A percentile compares a stretch with the other conserved stretches of the same genome.
Evolutionary conservation across 2,113 vertebrate genomes (phyloP).

Genomic region (Tricholaema leucomelas): DNA sequence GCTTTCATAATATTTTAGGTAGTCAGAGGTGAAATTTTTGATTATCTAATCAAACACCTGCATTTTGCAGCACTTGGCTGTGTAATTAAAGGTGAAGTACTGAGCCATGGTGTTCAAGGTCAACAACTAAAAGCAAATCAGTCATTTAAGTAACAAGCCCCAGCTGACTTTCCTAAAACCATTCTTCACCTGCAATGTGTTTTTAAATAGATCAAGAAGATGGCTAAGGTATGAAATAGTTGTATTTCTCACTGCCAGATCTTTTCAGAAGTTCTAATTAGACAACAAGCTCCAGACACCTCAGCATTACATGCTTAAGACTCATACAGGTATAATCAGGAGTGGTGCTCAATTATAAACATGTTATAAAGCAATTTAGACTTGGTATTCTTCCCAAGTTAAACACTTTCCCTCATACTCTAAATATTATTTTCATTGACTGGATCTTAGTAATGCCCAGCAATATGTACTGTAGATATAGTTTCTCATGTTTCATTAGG

Average conservation of each 20-base stretch:
- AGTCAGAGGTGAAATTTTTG: slow-evolving; percentile 19
- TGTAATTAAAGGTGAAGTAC: slow-evolving; percentile 49
- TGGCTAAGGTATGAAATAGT: not conserved
- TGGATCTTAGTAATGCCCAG: not conserved
- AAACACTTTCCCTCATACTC: not conserved
- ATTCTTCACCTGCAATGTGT: not conserved
- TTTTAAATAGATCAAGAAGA: slow-evolving; percentile 33
- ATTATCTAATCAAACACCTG: slow-evolving; percentile 44
- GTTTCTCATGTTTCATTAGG: not conserved
- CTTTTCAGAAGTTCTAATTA: slow-evolving; percentile 49
- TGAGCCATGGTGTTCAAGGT: not conserved
- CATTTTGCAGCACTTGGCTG: slow-evolving; percentile 11
- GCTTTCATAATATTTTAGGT: not conserved
- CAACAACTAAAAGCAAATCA: slow-evolving; percentile 42
- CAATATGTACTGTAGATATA: not conserved
- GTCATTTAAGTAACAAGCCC: slow-evolving; percentile 36
- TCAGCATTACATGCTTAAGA: not conserved
- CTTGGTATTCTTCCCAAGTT: not conserved
- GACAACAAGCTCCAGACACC: not conserved
- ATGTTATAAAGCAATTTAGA: not conserved
- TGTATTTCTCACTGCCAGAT: not conserved
- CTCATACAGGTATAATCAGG: not conserved
- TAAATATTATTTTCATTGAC: not conserved
- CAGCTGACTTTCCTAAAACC: slow-evolving; percentile 19
- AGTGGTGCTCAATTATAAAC: not conserved